phyloP scores from a whole-genome alignment of 2,888 invertebrate genomes.

The Napeogenes inachia region DNA sequence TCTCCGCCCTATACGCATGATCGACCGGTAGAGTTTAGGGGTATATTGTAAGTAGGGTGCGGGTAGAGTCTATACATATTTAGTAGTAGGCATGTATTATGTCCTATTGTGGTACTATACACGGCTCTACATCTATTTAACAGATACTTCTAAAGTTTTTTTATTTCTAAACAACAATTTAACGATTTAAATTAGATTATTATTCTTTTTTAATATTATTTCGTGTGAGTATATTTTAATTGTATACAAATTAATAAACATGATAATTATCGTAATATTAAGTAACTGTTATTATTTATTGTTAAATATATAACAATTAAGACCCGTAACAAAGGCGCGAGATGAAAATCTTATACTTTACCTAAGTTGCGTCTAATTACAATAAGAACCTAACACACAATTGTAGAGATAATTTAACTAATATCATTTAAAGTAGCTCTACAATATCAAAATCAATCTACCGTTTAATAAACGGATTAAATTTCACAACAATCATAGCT shows the following conservation, averaged over 20 bases:
- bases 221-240: no score
- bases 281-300: no score
- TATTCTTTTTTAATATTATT: no score
- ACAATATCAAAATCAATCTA: not conserved
- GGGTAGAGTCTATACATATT: constrained; percentile 36
- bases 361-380: not conserved
- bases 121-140: not conserved
- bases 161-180: not conserved
- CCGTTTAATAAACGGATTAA: constrained; percentile 8
- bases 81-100: constrained; percentile 15
- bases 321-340: no score
- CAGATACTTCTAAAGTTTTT: not conserved
- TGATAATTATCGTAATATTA: no score
- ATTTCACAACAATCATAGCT: constrained; percentile 14
- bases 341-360: no score
- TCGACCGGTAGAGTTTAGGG: constrained; percentile 76
- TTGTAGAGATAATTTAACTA: not conserved
- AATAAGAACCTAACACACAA: not conserved
- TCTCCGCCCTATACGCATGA: constrained; percentile 77
- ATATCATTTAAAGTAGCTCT: not conserved
- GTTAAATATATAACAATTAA: no score
- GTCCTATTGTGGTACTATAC: not conserved
- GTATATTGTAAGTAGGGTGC: constrained; percentile 67
- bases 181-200: no score
- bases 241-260: no score